phyloP scores from a whole-genome alignment of 1,140 invertebrate genomes.

The Phthorimaea operculella region DNA sequence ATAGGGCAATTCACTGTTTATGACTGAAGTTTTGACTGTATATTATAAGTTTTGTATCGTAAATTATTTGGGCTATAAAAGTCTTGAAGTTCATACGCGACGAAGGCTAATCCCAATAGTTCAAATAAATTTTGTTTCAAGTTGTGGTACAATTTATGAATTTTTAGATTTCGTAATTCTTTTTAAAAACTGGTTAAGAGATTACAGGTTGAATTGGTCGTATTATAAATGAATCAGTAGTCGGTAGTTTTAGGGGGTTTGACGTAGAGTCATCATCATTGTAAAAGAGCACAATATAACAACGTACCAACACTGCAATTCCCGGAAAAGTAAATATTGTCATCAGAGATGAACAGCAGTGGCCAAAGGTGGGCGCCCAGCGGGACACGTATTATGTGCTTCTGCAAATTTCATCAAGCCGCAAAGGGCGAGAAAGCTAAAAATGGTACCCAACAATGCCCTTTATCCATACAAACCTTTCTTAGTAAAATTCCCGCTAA shows the following conservation, averaged over 20 bases:
- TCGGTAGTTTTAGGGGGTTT: too few relatives aligned
- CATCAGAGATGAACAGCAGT: slow-evolving; percentile 1
- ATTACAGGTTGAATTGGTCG: too few relatives aligned
- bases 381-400: slow-evolving; percentile 1
- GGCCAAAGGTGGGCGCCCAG: not conserved
- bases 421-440: not conserved
- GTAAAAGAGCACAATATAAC: not conserved
- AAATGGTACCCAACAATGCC: slow-evolving; percentile 2
- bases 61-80: too few relatives aligned
- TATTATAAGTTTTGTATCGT: too few relatives aligned
- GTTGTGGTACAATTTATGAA: too few relatives aligned
- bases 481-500: slow-evolving; percentile 45
- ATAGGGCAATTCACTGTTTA: slow-evolving; percentile 1
- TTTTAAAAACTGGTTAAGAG: too few relatives aligned
- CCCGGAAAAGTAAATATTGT: slow-evolving; percentile 2
- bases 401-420: slow-evolving; percentile 4
- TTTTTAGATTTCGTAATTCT: too few relatives aligned
- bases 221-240: too few relatives aligned
- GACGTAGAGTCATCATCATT: too few relatives aligned
- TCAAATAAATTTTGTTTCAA: too few relatives aligned
- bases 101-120: too few relatives aligned
- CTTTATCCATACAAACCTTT: slow-evolving; percentile 22
- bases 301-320: not conserved
- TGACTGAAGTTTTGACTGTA: not conserved
- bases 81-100: too few relatives aligned